Conservation (phyloP, 2,888 invertebrate genomes). For the Drosophila recens region DNA sequence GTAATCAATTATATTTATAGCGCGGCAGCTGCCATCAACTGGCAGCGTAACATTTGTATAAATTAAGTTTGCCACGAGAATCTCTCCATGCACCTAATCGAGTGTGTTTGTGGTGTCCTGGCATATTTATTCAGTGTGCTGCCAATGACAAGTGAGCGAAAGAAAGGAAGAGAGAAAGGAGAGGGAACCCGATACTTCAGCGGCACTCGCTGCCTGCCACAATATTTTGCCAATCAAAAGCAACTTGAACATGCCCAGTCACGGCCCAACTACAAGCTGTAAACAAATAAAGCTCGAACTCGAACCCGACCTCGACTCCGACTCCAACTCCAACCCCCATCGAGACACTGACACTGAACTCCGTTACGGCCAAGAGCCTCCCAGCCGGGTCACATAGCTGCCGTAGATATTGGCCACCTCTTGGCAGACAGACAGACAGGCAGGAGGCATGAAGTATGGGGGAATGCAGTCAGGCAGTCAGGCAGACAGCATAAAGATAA, state of each 20-base stretch:
- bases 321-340: background rate
- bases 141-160: conserved; percentile 49
- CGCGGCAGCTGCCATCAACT: conserved; percentile 71
- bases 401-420: conserved; percentile 36
- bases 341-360: conserved; percentile 7
- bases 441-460: background rate
- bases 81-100: conserved; percentile 40
- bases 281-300: conserved; percentile 61
- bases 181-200: conserved; percentile 10
- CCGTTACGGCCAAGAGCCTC: conserved; percentile 1
- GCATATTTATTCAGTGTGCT: conserved; percentile 61
- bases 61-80: conserved; percentile 64
- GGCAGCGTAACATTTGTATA: conserved; percentile 75
- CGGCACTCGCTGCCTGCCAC: conserved; percentile 39
- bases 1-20: conserved; percentile 80
- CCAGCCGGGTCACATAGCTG: conserved; percentile 16
- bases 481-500: conserved; percentile 58
- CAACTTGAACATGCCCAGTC: conserved; percentile 38
- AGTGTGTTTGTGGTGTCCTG: conserved; percentile 38
- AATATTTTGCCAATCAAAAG: conserved; percentile 58
- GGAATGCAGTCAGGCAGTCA: conserved; percentile 13
- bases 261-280: conserved; percentile 59
- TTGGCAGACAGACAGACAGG: background rate
- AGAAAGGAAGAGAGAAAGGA: background rate
- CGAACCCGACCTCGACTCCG: conserved; percentile 4